Percentiles rank a stretch among this genome's conserved stretches.
phyloP scores from a whole-genome alignment of 2,113 vertebrate species.

The Gambusia affinis region DNA sequence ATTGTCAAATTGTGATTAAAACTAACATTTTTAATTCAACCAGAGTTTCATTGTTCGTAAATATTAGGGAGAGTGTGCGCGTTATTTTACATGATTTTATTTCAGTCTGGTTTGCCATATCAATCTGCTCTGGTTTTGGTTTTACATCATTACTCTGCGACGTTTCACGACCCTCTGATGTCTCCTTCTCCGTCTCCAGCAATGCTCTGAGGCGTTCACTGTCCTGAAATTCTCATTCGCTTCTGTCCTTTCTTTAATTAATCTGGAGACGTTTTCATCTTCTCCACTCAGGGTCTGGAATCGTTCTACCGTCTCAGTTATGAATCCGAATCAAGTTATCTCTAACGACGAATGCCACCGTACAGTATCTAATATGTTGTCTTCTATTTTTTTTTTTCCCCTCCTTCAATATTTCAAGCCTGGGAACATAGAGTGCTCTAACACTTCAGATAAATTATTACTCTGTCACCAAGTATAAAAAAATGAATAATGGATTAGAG shows the following conservation, averaged over 20 bases:
- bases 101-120: not conserved
- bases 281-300: not conserved
- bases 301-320: not conserved
- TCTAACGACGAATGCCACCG: not conserved
- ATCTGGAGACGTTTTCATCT: not conserved
- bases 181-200: too few relatives aligned
- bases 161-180: not conserved
- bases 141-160: not conserved
- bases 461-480: not conserved
- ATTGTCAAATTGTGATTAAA: not conserved
- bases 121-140: not conserved
- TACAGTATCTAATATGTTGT: not conserved
- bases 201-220: too few relatives aligned
- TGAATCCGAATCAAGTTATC: not conserved
- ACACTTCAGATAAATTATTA: slow-evolving; percentile 6
- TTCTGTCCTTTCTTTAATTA: too few relatives aligned
- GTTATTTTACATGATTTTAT: too few relatives aligned
- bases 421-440: not conserved
- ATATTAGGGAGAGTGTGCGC: too few relatives aligned
- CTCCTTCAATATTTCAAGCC: not conserved
- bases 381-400: not conserved
- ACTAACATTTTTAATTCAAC: too few relatives aligned
- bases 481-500: not conserved
- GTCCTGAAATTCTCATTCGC: too few relatives aligned
- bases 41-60: too few relatives aligned